Base-by-base conservation (phyloP, 2,113 vertebrate genomes). In the Perca schrenkii region DNA sequence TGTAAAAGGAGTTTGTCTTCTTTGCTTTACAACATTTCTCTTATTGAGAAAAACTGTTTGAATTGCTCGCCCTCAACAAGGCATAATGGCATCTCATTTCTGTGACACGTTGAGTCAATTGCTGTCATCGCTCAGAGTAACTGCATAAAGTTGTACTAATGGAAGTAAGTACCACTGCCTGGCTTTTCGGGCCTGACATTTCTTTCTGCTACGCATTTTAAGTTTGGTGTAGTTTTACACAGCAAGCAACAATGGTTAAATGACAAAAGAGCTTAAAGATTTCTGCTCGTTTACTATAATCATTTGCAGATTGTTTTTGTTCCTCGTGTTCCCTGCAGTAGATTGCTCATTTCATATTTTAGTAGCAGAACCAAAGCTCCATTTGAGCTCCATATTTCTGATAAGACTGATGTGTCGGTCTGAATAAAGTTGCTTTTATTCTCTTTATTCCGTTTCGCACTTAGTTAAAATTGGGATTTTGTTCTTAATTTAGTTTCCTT, bases 71-170 rank as follows among this genome's bases (percentile, higher is more conserved):
- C 22, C 47, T 81, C 52, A 72, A 57, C n/a, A 34, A 74, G 50
- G 3, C 43, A 5, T 60, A 28, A 79, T 71, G 54, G 0, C 67
- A 22, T 15, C 47, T 68, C 25, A 58, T 74, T 83, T 74, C 34
- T 43, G 40, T 40, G 40, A 69, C 36, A 83, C 47, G 22, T 40
- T n/a, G 53, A 77, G 72, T 83, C n/a, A 74, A 77, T 86, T 67
- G 52, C 74, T 62, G 15, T 7, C 21, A 83, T 78, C 22, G 31
- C 34, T 19, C 31, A 56, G 52, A 36, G 21, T 79, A 60, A 64
- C 22, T 40, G 15, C 43, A 64, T 70, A 8, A 21, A 43, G 64
- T 74, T 70, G 31, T 50, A 15, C 19, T 60, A 64, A 36, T n/a
- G 57, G 68, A 58, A 60, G 4, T 19, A 62, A 60, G 56, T 31